Evolutionary conservation across 2,888 invertebrate genomes (phyloP).

Genomic region (Drosophila antonietae): DNA sequence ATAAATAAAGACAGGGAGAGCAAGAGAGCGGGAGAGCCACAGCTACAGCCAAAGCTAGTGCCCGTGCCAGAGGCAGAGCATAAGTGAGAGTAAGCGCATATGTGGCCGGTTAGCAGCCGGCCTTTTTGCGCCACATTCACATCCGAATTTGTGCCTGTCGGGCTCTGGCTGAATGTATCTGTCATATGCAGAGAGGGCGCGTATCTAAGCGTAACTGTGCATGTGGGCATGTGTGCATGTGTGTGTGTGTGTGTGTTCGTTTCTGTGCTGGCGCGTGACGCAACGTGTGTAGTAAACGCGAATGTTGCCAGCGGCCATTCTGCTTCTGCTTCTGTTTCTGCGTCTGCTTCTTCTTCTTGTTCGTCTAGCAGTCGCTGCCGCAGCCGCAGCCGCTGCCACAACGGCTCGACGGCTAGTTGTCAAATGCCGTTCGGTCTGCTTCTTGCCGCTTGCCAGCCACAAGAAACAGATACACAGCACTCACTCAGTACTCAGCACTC

Average conservation of each 20-base stretch:
- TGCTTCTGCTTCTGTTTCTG: slow-evolving; percentile 44
- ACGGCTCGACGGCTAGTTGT: slow-evolving; percentile 13
- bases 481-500: slow-evolving; percentile 9
- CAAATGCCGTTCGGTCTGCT: slow-evolving; percentile 50
- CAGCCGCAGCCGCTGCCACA: slow-evolving; percentile 2
- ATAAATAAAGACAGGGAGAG: slow-evolving; percentile 6
- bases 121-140: slow-evolving; percentile 64
- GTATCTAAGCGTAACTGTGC: neutral
- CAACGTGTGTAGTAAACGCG: slow-evolving; percentile 60
- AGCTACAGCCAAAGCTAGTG: no score
- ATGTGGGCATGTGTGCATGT: slow-evolving; percentile 14
- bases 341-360: neutral
- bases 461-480: slow-evolving; percentile 60
- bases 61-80: neutral
- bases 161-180: slow-evolving; percentile 56
- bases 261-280: slow-evolving; percentile 64
- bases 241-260: slow-evolving; percentile 12
- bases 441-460: slow-evolving; percentile 63
- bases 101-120: slow-evolving; percentile 57
- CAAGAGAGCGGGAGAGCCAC: slow-evolving; percentile 7
- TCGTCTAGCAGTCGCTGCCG: neutral
- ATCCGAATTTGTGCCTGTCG: slow-evolving; percentile 35
- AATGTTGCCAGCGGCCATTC: slow-evolving; percentile 46
- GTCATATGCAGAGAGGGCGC: slow-evolving; percentile 43
- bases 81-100: slow-evolving; percentile 18